A percentile compares a stretch with the other conserved stretches of the same genome.
Evolutionary conservation across 2,113 vertebrate species (phyloP).

Genomic region (Isurus oxyrinchus): DNA sequence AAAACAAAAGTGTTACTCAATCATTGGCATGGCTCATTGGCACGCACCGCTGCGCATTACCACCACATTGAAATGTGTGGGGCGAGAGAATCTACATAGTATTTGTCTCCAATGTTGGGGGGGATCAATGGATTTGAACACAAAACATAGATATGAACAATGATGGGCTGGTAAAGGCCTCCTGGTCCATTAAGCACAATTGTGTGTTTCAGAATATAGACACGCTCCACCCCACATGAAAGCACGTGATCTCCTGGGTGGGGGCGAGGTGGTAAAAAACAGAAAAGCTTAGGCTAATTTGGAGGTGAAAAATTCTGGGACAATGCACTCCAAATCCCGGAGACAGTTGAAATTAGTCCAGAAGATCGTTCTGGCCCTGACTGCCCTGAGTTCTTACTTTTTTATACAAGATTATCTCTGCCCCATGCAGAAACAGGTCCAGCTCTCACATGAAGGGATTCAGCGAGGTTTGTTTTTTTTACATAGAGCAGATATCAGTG

Average conservation of each 20-base stretch:
- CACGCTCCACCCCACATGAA: not conserved
- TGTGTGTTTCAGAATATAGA: not conserved
- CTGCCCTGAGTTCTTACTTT: not conserved
- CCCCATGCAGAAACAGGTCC: not conserved
- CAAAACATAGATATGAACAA: not conserved
- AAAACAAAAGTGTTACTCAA: not conserved
- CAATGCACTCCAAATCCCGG: no score
- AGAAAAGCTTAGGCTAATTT: not conserved
- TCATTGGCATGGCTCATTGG: not conserved
- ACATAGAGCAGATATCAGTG: not conserved
- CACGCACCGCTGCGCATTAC: not conserved
- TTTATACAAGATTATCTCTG: not conserved
- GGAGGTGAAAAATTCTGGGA: not conserved
- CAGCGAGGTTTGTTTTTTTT: not conserved
- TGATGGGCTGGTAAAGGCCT: not conserved
- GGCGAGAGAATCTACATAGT: not conserved
- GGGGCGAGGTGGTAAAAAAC: not conserved
- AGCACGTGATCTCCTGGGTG: not conserved
- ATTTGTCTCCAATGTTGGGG: not conserved
- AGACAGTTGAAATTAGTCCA: not conserved
- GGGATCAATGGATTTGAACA: not conserved
- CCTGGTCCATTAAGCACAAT: not conserved
- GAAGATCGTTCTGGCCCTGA: not conserved
- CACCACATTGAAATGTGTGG: not conserved
- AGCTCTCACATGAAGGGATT: not conserved